Evolutionary conservation across 1,140 invertebrate genomes (phyloP).

Genomic region (Charaxes varanes): DNA sequence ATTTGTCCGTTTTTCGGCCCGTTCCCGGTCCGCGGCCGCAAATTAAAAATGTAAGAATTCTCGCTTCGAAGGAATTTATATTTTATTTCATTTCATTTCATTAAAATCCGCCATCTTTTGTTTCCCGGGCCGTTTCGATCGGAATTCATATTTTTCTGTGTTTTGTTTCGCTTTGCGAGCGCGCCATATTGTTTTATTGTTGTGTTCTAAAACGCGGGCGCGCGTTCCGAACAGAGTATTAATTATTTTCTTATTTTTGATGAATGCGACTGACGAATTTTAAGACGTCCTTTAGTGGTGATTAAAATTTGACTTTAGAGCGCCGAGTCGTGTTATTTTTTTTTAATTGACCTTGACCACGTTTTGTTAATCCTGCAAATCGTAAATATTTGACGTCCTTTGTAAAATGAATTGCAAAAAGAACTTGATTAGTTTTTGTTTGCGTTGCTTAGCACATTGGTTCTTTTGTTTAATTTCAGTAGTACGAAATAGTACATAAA

Average conservation of each 20-base stretch:
- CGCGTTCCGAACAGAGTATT: conserved; percentile 58
- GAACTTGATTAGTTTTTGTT: no score
- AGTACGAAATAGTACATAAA: no score
- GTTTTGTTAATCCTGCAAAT: no score
- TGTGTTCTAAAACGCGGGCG: conserved; percentile 54
- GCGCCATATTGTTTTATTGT: conserved; percentile 66
- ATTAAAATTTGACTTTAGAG: no score
- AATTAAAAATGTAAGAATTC: conserved; percentile 74
- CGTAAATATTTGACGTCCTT: no score
- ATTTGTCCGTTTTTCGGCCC: conserved; percentile 60
- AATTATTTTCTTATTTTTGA: conserved; percentile 73
- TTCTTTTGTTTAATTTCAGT: no score
- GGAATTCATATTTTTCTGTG: conserved; percentile 74
- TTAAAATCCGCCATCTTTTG: conserved; percentile 73
- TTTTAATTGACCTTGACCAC: no score
- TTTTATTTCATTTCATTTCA: conserved; percentile 74
- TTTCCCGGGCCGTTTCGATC: conserved; percentile 60
- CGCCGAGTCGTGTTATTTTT: no score
- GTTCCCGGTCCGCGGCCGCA: conserved; percentile 55
- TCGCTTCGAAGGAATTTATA: conserved; percentile 70
- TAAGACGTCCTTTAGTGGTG: conserved; percentile 49
- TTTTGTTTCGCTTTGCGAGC: conserved; percentile 66
- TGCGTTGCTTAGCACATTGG: no score
- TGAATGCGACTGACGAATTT: conserved; percentile 59
- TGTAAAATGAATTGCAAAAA: no score